Evolutionary conservation across 2,888 invertebrate genomes (phyloP), one percentile per base, ranked within the genome.

Genomic region (Oscheius sp.): DNA sequence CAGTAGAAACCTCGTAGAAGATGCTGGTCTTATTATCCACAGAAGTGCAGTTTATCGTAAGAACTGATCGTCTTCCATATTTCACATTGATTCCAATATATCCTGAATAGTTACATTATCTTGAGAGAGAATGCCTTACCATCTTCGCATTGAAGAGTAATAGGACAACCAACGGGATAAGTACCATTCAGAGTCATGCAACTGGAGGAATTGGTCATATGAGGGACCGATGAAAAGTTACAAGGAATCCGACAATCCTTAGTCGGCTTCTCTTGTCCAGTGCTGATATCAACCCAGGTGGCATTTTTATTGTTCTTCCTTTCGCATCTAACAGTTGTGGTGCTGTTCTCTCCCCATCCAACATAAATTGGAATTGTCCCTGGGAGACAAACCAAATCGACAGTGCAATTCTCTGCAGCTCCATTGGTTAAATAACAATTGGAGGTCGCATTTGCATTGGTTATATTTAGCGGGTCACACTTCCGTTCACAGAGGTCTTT

Each of bases 71-170:
- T 15, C 20, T 17, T 2, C 34, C n/a, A 34, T 55, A 55, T n/a
- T 55, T 55, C 10, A 34, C 33, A 34, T 55, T 55, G 15, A 55
- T 55, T 55, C 55, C 55, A 2, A 17, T 12, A 34, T 34, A 55
- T 10, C 34, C 55, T 55, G 25, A 31, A 34, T 2, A 6, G n/a
- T 15, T 6, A 17, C 17, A 55, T n/a, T 34, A n/a, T 17, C 6
- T 2, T 0, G 5, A 34, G 55, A 5, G n/a, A 15, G 29, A 10
- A 20, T 15, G 5, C 37, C 55, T 25, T 34, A 55, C 55, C 55
- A 8, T n/a, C 8, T 8, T 34, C 37, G 12, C 55, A 55, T 20
- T 55, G 15, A 3, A 55, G 5, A 15, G 31, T 29, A 10, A 34
- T 34, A 17, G 33, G 12, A 33, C 55, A 55, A 1, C 37, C 37